Conservation (phyloP, 2,797 vertebrate genomes). For the Sebastes trivittatus region DNA sequence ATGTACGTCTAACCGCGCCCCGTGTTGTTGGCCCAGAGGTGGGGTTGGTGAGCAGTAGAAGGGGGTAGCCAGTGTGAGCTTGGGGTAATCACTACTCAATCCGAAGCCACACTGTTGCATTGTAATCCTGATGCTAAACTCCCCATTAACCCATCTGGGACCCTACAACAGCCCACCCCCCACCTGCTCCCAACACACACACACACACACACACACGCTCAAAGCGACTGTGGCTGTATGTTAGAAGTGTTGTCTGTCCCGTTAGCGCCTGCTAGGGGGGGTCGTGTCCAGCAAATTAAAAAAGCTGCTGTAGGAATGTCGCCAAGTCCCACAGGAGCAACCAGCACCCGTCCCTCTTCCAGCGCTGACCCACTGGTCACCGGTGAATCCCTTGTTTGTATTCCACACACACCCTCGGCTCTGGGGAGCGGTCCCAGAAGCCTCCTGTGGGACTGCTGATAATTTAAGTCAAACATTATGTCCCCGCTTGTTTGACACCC, state of each 20-base stretch:
- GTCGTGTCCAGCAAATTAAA: conserved; percentile 75
- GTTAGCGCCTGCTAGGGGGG: conserved; percentile 47
- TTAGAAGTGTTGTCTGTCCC: conserved; percentile 65
- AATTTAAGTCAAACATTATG: conserved; percentile 84
- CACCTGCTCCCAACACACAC: conserved; percentile 38
- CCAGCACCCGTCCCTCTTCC: conserved; percentile 44
- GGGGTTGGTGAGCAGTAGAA: conserved; percentile 24
- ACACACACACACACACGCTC: neutral
- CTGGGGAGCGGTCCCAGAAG: conserved; percentile 64
- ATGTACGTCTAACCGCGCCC: neutral
- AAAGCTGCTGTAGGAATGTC: conserved; percentile 73
- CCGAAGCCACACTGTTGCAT: conserved; percentile 91
- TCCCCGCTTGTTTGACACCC: conserved; percentile 80
- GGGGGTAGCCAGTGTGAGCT: conserved; percentile 44
- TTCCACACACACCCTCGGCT: conserved; percentile 69
- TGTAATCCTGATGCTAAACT: conserved; percentile 98
- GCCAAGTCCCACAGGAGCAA: conserved; percentile 67
- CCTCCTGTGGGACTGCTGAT: conserved; percentile 76
- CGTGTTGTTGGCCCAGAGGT: neutral
- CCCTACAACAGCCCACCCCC: conserved; percentile 60
- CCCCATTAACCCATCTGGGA: conserved; percentile 96
- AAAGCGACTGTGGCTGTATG: conserved; percentile 51
- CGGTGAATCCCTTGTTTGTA: conserved; percentile 77
- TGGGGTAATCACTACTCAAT: conserved; percentile 90
- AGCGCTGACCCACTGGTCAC: conserved; percentile 75